Conservation (phyloP, 1,140 invertebrate genomes). For the Bombus sylvicola region DNA sequence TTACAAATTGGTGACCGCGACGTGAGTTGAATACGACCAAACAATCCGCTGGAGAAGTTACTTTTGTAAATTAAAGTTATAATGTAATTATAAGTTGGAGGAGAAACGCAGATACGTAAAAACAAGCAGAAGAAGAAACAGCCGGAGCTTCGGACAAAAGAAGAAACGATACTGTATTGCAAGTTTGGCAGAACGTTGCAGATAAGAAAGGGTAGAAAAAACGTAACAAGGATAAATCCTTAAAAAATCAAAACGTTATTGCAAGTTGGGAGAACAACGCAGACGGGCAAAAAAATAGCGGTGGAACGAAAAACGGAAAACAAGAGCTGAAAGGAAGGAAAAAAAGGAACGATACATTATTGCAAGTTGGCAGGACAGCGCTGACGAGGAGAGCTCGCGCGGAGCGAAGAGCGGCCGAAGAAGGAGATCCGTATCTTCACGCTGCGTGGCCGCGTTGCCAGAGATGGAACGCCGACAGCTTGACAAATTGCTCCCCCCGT, state of each 20-base stretch:
- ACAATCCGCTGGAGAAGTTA: no score
- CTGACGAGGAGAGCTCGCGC: conserved; percentile 20
- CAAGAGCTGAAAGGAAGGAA: background rate
- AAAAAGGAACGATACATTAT: conserved; percentile 8
- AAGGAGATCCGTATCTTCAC: conserved; percentile 72
- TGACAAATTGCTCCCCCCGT: conserved; percentile 81
- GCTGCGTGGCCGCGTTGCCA: conserved; percentile 66
- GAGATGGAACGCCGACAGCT: conserved; percentile 75
- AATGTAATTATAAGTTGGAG: no score
- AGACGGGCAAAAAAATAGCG: background rate
- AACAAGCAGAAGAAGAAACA: background rate
- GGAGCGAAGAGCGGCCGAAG: conserved; percentile 29
- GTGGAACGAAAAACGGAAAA: background rate
- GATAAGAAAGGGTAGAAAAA: background rate
- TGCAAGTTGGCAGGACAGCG: conserved; percentile 38
- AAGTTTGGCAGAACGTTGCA: background rate
- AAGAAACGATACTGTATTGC: background rate
- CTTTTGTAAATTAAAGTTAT: background rate
- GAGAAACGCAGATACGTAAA: no score
- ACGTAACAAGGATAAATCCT: background rate
- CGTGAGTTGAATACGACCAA: no score
- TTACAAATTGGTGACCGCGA: no score
- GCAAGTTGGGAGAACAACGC: background rate
- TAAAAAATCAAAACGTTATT: background rate
- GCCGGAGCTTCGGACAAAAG: no score